These are phyloP conservation scores for Mesorhabditis belari DNA, from an alignment of 2,888 invertebrate genomes.

Conservation along the genomic window DNA sequence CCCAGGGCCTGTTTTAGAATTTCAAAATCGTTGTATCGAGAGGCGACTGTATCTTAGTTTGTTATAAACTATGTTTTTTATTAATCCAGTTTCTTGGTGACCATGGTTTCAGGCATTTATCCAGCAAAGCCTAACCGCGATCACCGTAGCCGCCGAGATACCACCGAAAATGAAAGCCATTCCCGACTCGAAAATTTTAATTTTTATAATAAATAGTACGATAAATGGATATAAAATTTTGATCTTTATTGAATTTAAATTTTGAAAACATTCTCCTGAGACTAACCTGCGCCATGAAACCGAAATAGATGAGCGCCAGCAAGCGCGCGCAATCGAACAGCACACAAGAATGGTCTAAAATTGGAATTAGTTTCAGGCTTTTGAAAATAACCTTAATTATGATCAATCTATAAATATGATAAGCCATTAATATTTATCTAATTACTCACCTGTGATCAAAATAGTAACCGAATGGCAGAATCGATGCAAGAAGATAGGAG, in stretches of 20 bases:
- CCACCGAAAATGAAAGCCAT: not conserved
- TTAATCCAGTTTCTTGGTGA: not conserved
- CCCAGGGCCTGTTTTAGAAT: no score
- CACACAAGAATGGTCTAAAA: not conserved
- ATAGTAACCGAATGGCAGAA: conserved; percentile 18
- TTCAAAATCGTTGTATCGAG: no score
- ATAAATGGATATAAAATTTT: no score
- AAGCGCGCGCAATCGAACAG: not conserved
- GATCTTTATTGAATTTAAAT: not conserved
- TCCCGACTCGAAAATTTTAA: not conserved
- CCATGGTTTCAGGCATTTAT: not conserved
- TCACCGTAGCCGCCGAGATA: not conserved
- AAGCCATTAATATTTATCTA: not conserved
- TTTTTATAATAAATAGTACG: no score
- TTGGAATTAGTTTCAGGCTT: no score
- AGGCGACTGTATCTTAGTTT: no score
- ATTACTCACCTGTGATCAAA: conserved; percentile 13
- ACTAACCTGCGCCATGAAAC: not conserved
- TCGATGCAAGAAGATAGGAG: conserved; percentile 2
- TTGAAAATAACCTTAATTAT: not conserved
- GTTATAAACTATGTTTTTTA: no score
- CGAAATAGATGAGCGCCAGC: not conserved
- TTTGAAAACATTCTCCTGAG: not conserved
- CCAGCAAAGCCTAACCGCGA: not conserved
- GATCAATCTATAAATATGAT: not conserved